Percentiles rank a stretch among this genome's conserved stretches.
phyloP scores from a whole-genome alignment of 2,888 invertebrate genomes.

The Gryllus longicercus region DNA sequence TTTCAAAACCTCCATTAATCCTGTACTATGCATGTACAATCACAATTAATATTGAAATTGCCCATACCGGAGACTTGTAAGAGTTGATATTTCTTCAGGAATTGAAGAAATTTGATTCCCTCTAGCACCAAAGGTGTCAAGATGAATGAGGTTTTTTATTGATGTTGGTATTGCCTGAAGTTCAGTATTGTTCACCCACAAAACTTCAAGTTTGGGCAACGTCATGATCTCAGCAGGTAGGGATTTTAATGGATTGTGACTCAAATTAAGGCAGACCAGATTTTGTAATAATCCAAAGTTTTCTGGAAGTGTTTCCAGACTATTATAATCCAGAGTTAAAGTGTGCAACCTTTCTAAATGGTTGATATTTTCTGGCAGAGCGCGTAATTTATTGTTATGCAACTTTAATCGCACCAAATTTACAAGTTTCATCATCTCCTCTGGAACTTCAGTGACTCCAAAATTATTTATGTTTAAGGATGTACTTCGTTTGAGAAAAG shows the following conservation, averaged over 20 bases:
- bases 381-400: constrained; percentile 60
- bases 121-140: constrained; percentile 65
- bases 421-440: constrained; percentile 54
- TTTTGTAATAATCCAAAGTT: constrained; percentile 58
- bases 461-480: constrained; percentile 61
- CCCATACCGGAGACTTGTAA: constrained; percentile 54
- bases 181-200: constrained; percentile 64
- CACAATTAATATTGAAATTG: no score
- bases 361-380: constrained; percentile 52
- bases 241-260: constrained; percentile 60
- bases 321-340: constrained; percentile 64
- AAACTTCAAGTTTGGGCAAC: constrained; percentile 58
- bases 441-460: constrained; percentile 61
- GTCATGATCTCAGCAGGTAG: constrained; percentile 60
- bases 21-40: no score
- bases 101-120: constrained; percentile 58
- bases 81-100: constrained; percentile 57
- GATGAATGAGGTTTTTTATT: constrained; percentile 56
- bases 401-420: constrained; percentile 60
- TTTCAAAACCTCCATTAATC: no score
- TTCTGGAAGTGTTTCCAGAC: constrained; percentile 57
- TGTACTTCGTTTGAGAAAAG: constrained; percentile 56
- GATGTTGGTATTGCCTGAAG: constrained; percentile 58
- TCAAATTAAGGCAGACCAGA: constrained; percentile 61
- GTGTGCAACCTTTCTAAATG: constrained; percentile 57